Conservation (phyloP, 2,797 vertebrate species). For the Steatocranus sp. region DNA sequence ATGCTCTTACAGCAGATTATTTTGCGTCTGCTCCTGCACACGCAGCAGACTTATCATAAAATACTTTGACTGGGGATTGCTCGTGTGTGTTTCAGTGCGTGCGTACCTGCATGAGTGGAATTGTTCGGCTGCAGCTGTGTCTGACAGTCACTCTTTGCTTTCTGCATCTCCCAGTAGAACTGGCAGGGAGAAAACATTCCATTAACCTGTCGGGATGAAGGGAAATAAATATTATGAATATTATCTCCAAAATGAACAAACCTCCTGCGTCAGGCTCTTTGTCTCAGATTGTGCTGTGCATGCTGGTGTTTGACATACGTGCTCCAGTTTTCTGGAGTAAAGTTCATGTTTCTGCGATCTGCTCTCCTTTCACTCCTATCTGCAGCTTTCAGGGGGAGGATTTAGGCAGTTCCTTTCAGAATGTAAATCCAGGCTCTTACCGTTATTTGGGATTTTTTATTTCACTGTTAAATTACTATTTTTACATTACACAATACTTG, state of each 20-base stretch:
- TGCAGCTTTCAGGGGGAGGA: background rate
- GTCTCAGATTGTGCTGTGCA: background rate
- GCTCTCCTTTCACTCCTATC: background rate
- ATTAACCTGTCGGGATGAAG: slow-evolving; percentile 27
- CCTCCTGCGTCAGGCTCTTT: background rate
- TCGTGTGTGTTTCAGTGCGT: background rate
- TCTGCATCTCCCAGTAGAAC: slow-evolving; percentile 63
- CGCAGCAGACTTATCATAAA: background rate
- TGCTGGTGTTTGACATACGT: background rate
- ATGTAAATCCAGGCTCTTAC: background rate
- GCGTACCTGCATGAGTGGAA: background rate
- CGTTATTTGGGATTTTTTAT: background rate
- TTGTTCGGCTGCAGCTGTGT: slow-evolving; percentile 16
- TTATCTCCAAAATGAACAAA: slow-evolving; percentile 7
- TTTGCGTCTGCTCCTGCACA: background rate
- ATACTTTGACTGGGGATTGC: background rate
- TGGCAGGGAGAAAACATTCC: slow-evolving; percentile 58
- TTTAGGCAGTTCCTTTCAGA: background rate
- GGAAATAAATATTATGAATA: slow-evolving; percentile 6
- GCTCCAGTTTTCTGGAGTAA: background rate
- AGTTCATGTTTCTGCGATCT: background rate
- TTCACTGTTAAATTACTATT: background rate
- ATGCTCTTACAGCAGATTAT: background rate
- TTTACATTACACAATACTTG: background rate
- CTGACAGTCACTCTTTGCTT: slow-evolving; percentile 41